Conservation (phyloP, 1,140 invertebrate genomes). For the Hyphantria cunea region DNA sequence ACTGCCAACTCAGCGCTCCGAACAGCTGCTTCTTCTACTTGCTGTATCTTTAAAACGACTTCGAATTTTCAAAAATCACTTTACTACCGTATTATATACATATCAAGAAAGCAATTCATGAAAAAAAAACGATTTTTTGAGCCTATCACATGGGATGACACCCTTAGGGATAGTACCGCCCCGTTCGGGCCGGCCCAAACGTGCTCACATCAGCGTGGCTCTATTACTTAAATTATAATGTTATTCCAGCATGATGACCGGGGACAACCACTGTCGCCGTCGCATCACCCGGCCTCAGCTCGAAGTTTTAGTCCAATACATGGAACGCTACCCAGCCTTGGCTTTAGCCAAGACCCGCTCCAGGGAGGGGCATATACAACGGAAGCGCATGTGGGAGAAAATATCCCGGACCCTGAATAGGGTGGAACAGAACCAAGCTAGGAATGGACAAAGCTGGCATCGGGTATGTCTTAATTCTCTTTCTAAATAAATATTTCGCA, state of each 20-base stretch:
- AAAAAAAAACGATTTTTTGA: constrained; percentile 8
- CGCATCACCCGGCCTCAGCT: constrained; percentile 24
- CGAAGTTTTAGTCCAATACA: constrained; percentile 25
- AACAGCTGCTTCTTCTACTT: too few species aligned
- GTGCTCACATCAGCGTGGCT: too few species aligned
- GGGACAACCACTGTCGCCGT: constrained; percentile 6
- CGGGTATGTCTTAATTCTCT: constrained; percentile 11
- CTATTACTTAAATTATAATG: too few species aligned
- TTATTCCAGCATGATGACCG: too few species aligned
- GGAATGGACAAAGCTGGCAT: constrained; percentile 22
- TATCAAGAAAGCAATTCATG: constrained; percentile 7
- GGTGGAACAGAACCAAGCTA: constrained; percentile 18
- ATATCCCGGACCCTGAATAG: constrained; percentile 22
- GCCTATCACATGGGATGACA: too few species aligned
- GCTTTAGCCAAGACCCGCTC: constrained; percentile 20
- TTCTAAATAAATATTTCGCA: not conserved
- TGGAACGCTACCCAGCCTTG: constrained; percentile 28
- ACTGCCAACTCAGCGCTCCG: constrained; percentile 5
- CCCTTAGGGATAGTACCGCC: too few species aligned
- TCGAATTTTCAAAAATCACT: constrained; percentile 8
- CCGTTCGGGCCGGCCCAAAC: too few species aligned
- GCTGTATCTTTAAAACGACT: constrained; percentile 10
- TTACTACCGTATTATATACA: constrained; percentile 4
- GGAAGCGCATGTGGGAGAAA: constrained; percentile 30
- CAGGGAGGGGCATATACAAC: constrained; percentile 7